phyloP scores from a whole-genome alignment of 2,113 vertebrate genomes.

The Promerops cafer region DNA sequence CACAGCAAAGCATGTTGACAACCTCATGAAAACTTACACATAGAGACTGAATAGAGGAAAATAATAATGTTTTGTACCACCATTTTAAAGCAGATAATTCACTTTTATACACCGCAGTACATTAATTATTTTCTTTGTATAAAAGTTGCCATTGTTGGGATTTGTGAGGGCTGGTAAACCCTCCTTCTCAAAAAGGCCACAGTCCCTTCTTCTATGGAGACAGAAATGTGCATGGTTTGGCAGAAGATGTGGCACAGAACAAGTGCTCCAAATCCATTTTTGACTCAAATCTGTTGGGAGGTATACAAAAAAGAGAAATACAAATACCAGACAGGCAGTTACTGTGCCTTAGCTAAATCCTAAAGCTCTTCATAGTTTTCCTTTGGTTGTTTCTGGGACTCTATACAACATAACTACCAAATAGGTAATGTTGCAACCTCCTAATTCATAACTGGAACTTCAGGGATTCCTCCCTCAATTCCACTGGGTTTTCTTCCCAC shows the following conservation, averaged over 20 bases:
- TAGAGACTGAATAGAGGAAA: not conserved
- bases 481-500: not conserved
- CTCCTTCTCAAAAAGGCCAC: not conserved
- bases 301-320: not conserved
- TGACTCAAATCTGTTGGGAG: not conserved
- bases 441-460: not conserved
- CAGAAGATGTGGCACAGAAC: not conserved
- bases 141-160: not conserved
- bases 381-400: not conserved
- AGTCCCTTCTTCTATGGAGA: not conserved
- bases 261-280: not conserved
- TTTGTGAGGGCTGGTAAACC: not conserved
- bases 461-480: not conserved
- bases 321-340: not conserved
- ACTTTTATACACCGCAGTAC: not conserved
- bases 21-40: fast-evolving
- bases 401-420: not conserved
- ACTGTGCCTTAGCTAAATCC: not conserved
- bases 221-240: not conserved
- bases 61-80: not conserved
- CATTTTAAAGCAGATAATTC: not conserved
- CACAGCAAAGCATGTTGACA: not conserved
- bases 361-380: not conserved
- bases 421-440: not conserved
- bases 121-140: not conserved